A percentile compares a stretch with the other conserved stretches of the same genome.
These are phyloP conservation scores for Copsychus sechellarum DNA, from an alignment of 2,113 vertebrate genomes.

Conservation along the genomic window DNA sequence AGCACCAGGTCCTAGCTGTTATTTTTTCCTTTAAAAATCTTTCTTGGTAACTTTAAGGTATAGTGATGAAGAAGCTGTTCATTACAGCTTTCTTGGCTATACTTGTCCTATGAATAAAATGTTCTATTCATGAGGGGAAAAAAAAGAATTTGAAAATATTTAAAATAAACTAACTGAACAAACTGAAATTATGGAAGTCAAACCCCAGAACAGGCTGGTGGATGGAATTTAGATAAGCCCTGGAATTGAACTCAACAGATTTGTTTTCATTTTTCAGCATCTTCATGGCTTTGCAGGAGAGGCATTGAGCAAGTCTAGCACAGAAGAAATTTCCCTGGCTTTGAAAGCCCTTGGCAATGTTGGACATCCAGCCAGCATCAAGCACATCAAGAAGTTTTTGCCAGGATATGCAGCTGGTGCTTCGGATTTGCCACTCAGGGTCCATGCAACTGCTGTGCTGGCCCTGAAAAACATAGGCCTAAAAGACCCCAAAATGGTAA, in stretches of 20 bases:
- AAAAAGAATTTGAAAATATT: constrained; percentile 33
- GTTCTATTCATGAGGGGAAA: constrained; percentile 26
- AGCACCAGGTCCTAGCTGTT: background rate
- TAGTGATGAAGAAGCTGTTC: background rate
- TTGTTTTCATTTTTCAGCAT: constrained; percentile 49
- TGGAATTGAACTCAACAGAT: constrained; percentile 4
- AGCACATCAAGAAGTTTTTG: constrained; percentile 69
- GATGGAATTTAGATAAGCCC: constrained; percentile 6
- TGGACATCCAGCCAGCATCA: constrained; percentile 57
- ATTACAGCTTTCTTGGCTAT: background rate
- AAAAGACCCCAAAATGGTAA: constrained; percentile 66
- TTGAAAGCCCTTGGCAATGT: constrained; percentile 70
- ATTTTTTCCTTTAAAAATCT: background rate
- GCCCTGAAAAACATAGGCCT: constrained; percentile 61
- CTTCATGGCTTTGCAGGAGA: constrained; percentile 62
- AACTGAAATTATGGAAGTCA: constrained; percentile 25
- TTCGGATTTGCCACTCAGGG: background rate
- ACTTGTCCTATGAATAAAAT: constrained; percentile 49
- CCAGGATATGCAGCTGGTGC: constrained; percentile 36
- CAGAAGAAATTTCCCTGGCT: constrained; percentile 56
- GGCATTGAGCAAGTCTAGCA: constrained; percentile 14
- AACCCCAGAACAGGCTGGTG: background rate
- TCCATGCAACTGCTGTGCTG: constrained; percentile 35
- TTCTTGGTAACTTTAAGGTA: background rate
- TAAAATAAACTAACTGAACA: constrained; percentile 17